Base-by-base conservation (phyloP, 1,140 invertebrate genomes). In the Rhynchophorus ferrugineus region DNA sequence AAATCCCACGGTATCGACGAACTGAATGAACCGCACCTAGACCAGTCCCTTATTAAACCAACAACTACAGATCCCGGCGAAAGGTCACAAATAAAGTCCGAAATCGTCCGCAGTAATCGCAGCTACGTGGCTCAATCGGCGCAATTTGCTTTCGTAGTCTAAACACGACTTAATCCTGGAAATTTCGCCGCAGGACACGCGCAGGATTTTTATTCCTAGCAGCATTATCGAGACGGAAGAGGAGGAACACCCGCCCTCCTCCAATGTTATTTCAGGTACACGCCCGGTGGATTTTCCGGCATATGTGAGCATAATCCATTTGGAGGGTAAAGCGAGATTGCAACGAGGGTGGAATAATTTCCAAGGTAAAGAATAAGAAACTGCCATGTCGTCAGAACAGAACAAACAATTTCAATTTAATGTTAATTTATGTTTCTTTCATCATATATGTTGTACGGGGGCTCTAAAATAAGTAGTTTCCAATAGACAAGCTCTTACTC, bases 71-170 rank as follows among this genome's bases (percentile, higher is more conserved):
- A n/a, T n/a, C n/a, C 24, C 11, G 24, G 5, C 11, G 24, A 47
- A 47, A 37, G 34, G 45, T 36, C 29, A 29, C 29, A 51, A 52
- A 52, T 52, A 52, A 52, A 24, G 36, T 50, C 24, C 14, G 20
- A 6, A 3, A 20, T 17, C 43, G 35, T 52, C 49, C 42, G 33
- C 19, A 21, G 36, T 52, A 52, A 52, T 52, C 42, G 37, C 19
- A 24, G 34, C 42, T 52, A 52, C 49, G 49, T 52, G 49, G 49
- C 45, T 39, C 45, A 33, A 37, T 13, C 42, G 14, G 44, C 41
- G 22, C 44, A 52, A 52, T 52, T 52, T 45, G 43, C 44, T 52
- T 52, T 52, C 43, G 22, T 43, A 52, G 49, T 52, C 49, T 44
- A 52, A 52, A 52, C 49, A 45, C 49, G 35, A 13, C 34, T 20